phyloP scores from a whole-genome alignment of 2,888 invertebrate species.

The Mamestra brassicae region DNA sequence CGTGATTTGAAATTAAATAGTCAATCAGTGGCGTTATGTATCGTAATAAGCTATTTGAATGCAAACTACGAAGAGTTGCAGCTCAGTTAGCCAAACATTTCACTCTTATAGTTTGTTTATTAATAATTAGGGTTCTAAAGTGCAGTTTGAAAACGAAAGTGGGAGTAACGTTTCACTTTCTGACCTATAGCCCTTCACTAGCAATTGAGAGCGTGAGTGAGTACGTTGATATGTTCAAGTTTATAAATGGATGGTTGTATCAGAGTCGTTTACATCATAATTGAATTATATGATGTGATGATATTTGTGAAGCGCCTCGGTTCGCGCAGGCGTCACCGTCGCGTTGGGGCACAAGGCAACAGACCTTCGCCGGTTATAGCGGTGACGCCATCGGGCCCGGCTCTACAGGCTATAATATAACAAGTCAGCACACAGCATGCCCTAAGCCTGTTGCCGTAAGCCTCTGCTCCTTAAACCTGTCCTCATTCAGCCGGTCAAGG shows the following conservation, averaged over 20 bases:
- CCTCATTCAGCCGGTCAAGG: conserved; percentile 66
- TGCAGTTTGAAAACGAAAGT: conserved; percentile 41
- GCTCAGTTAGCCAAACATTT: conserved; percentile 45
- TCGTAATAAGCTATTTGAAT: conserved; percentile 59
- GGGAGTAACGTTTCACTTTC: conserved; percentile 28
- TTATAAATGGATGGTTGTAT: conserved; percentile 66
- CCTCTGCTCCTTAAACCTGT: conserved; percentile 64
- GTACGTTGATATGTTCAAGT: conserved; percentile 5
- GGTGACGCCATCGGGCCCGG: conserved; percentile 85
- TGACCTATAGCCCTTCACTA: conserved; percentile 35
- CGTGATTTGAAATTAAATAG: conserved; percentile 67
- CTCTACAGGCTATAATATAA: conserved; percentile 44
- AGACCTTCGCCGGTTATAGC: conserved; percentile 87
- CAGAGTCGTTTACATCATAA: conserved; percentile 70
- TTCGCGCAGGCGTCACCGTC: conserved; percentile 69
- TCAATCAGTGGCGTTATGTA: conserved; percentile 34
- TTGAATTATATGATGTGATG: conserved; percentile 65
- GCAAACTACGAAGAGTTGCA: conserved; percentile 40
- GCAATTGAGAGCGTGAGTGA: conserved; percentile 6
- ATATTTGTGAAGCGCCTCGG: conserved; percentile 66
- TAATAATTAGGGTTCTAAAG: conserved; percentile 34
- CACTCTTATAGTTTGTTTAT: conserved; percentile 33
- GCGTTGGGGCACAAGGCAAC: conserved; percentile 67
- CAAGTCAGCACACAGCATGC: conserved; percentile 62
- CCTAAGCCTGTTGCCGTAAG: conserved; percentile 65